phyloP scores from a whole-genome alignment of 2,113 vertebrate species.

The Microcebus griseorufus region DNA sequence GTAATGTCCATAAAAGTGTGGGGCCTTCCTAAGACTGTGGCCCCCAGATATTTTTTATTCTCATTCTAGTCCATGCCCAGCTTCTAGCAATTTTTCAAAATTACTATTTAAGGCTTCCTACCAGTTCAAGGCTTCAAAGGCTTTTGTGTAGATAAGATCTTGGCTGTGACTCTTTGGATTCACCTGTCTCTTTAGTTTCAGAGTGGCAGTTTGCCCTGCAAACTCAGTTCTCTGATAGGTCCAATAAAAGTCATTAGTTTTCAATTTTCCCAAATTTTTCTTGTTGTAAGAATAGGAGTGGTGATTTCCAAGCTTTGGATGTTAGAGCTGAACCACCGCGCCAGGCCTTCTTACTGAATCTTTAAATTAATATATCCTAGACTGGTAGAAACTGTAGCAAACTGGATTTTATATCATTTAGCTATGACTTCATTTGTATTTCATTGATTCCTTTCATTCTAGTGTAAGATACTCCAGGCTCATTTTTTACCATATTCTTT shows the following conservation, averaged over 20 bases:
- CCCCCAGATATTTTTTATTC: background rate
- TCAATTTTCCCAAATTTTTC: background rate
- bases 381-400: background rate
- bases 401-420: background rate
- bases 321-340: background rate
- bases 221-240: background rate
- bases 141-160: background rate
- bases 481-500: background rate
- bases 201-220: background rate
- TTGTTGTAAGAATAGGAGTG: background rate
- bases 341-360: background rate
- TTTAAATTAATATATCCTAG: background rate
- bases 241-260: background rate
- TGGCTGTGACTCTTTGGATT: background rate
- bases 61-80: background rate
- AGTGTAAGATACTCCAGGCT: background rate
- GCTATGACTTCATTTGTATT: background rate
- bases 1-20: background rate
- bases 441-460: slow-evolving; percentile 12
- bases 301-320: background rate
- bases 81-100: background rate
- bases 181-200: background rate
- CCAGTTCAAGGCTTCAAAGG: background rate
- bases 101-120: background rate
- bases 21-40: background rate